A percentile compares a stretch with the other conserved stretches of the same genome.
phyloP scores from a whole-genome alignment of 1,140 invertebrate genomes.

The Sitobion miscanthi region DNA sequence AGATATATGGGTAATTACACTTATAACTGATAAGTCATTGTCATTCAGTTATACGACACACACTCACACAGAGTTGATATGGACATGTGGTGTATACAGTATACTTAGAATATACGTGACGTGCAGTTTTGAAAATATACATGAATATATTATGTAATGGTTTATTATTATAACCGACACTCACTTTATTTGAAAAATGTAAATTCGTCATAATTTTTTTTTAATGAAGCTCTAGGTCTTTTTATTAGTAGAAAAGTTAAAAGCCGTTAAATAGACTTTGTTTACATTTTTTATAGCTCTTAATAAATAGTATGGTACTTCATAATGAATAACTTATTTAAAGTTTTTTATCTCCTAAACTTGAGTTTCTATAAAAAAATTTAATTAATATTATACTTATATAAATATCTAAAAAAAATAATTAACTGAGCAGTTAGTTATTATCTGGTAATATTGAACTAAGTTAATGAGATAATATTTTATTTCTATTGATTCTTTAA shows the following conservation, averaged over 20 bases:
- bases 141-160: not conserved
- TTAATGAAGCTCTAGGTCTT: not conserved
- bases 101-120: not conserved
- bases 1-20: too few relatives aligned
- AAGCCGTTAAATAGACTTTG: constrained; percentile 7
- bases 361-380: not conserved
- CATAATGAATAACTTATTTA: not conserved
- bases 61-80: too few relatives aligned
- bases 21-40: too few relatives aligned
- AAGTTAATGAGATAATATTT: not conserved
- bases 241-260: not conserved
- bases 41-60: too few relatives aligned
- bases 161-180: not conserved
- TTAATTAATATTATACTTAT: too few relatives aligned
- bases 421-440: not conserved
- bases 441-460: not conserved
- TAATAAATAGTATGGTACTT: not conserved
- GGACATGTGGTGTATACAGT: too few relatives aligned
- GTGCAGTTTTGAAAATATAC: not conserved
- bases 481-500: not conserved
- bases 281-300: not conserved
- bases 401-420: not conserved
- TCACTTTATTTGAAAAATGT: not conserved
- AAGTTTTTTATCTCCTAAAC: not conserved
- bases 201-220: not conserved